Evolutionary conservation across 2,113 vertebrate genomes (phyloP).

Genomic region (Ramphastos sulfuratus): DNA sequence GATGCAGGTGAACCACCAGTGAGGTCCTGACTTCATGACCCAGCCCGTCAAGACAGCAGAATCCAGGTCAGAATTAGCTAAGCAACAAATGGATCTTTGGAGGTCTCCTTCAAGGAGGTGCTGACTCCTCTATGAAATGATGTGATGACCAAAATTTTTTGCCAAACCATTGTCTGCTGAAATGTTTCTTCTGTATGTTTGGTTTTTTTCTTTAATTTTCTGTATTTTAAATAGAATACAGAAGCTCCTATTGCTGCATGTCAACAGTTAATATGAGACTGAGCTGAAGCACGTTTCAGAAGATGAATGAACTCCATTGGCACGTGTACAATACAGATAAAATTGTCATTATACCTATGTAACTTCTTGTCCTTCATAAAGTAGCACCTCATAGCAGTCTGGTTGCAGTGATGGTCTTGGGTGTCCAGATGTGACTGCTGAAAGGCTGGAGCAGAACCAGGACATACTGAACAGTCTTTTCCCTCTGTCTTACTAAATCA

Average conservation of each 20-base stretch:
- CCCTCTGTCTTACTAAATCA: neutral
- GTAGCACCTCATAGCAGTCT: neutral
- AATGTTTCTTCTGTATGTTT: neutral
- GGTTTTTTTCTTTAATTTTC: neutral
- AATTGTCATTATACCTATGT: neutral
- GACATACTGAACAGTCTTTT: neutral
- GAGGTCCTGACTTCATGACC: neutral
- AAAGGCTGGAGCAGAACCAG: neutral
- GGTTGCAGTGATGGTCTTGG: neutral
- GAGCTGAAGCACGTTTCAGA: neutral
- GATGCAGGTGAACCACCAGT: neutral
- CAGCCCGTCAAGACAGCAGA: neutral
- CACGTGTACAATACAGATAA: neutral
- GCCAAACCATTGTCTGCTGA: neutral
- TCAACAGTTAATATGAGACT: neutral
- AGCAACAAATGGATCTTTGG: neutral
- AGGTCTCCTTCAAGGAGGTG: neutral
- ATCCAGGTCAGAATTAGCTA: neutral
- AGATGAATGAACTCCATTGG: neutral
- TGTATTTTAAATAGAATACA: neutral
- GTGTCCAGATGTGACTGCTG: neutral
- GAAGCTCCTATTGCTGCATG: neutral
- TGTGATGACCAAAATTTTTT: neutral
- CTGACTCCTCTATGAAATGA: neutral
- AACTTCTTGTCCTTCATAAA: neutral